These are phyloP conservation scores for Platichthys stellatus DNA, from an alignment of 2,113 vertebrate species.

Conservation along the genomic window DNA sequence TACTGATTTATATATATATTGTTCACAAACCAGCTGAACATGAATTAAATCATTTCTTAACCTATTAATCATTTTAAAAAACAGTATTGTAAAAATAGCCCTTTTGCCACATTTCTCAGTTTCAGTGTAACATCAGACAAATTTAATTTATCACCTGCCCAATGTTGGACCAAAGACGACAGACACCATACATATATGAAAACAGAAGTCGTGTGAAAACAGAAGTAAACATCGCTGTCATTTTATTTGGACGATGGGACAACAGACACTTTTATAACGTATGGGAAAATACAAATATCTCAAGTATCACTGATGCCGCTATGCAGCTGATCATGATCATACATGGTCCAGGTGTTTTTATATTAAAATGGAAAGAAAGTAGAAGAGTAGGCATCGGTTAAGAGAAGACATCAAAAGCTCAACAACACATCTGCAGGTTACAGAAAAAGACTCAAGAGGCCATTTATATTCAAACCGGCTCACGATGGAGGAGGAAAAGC, in stretches of 20 bases:
- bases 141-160: too few species aligned
- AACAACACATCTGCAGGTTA: slow-evolving; percentile 52
- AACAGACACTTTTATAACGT: slow-evolving; percentile 73
- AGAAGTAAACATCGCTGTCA: slow-evolving; percentile 50
- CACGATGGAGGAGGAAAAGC: slow-evolving; percentile 43
- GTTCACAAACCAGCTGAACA: too few species aligned
- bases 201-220: slow-evolving; percentile 16
- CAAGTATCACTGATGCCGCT: slow-evolving; percentile 74
- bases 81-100: too few species aligned
- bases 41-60: too few species aligned
- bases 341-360: slow-evolving; percentile 57
- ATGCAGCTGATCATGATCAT: slow-evolving; percentile 62
- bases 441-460: slow-evolving; percentile 40
- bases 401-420: slow-evolving; percentile 46
- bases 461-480: slow-evolving; percentile 30
- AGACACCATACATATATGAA: neutral
- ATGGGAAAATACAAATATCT: slow-evolving; percentile 80
- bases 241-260: slow-evolving; percentile 82
- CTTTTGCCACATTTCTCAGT: too few species aligned
- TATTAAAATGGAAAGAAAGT: slow-evolving; percentile 57
- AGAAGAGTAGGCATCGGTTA: slow-evolving; percentile 42
- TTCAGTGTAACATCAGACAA: too few species aligned
- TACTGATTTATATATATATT: too few species aligned
- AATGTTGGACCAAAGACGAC: neutral
- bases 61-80: too few species aligned